Conservation (phyloP, 1,140 invertebrate genomes). For the Solenopsis invicta region DNA sequence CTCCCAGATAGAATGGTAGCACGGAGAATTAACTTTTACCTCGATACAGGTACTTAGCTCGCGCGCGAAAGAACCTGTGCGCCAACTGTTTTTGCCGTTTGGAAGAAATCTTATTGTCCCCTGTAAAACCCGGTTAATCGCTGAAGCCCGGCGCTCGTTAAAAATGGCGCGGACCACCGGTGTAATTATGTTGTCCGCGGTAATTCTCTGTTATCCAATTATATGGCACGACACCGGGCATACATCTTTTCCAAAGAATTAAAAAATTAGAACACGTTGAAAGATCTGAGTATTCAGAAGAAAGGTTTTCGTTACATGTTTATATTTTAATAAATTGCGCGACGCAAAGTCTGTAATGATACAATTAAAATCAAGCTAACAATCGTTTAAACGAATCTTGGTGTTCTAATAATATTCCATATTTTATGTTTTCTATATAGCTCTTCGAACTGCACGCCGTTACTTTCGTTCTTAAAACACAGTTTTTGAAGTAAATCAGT, state of each 20-base stretch:
- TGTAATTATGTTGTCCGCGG: slow-evolving; percentile 5
- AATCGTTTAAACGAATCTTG: no score
- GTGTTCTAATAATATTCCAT: no score
- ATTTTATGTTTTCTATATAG: no score
- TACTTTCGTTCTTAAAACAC: no score
- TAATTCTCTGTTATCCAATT: slow-evolving; percentile 41
- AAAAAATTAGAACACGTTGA: not conserved
- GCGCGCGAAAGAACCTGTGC: slow-evolving; percentile 16
- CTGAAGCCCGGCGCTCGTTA: slow-evolving; percentile 39
- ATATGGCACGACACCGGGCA: not conserved
- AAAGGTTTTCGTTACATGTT: not conserved
- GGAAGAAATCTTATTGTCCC: slow-evolving; percentile 40
- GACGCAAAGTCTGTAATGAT: not conserved
- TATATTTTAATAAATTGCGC: not conserved
- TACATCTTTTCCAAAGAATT: not conserved
- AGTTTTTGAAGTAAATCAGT: no score
- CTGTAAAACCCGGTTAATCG: slow-evolving; percentile 35
- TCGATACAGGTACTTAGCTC: not conserved
- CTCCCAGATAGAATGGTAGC: slow-evolving; percentile 25
- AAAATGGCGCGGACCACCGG: not conserved
- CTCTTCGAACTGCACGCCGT: no score
- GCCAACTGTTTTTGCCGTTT: slow-evolving; percentile 37
- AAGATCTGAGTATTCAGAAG: not conserved
- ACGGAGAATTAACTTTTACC: slow-evolving; percentile 45
- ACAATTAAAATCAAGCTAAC: no score